Base-by-base conservation (phyloP, 2,797 vertebrate genomes). In the Anas capensis region DNA sequence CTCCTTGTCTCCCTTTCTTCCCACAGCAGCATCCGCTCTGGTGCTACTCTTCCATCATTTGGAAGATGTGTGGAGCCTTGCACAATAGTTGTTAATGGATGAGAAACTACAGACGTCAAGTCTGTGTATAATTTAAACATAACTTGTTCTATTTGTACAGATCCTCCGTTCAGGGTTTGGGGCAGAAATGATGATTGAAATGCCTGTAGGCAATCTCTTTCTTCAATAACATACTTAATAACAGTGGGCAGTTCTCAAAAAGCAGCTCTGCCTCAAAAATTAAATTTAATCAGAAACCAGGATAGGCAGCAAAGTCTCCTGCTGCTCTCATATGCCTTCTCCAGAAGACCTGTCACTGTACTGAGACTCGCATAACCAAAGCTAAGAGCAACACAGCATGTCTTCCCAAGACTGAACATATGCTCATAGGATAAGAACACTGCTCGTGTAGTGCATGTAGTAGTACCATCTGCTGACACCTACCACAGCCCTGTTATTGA, bases 401-500 rank as follows among this genome's bases (percentile, higher is more conserved):
- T 12, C 76, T 68, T 82, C 57, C 68, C 57, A 61, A 49, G 14
- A 54, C 23, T 27, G 54, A 96, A 16, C 82, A 91, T 82, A 90
- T 86, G 92, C 56, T 94, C 48, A 7, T 3, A 65, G 77, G 75
- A 66, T 56, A 69, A 53, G 79, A 93, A 80, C 66, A 3, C 49
- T 68, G 11, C 78, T 40, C n/a, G 44, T 40, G 48, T 85, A 82
- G 58, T 54, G 31, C 40, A 27, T 78, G 77, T 16, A 40, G 14
- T 4, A 53, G 40, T 4, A 73, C 92, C 80, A 72, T 86, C 88
- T 94, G 92, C 4, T 85, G 75, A 61, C 91, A 93, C 70, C 56
- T 58, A 40, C 81, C 61, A 56, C 14, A 2, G 75, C 51, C 68
- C 46, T 72, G 58, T 68, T 48, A 33, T 65, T 82, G 82, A 56